Conservation (phyloP, 2,113 vertebrate genomes). For the Cygnus buccinator region DNA sequence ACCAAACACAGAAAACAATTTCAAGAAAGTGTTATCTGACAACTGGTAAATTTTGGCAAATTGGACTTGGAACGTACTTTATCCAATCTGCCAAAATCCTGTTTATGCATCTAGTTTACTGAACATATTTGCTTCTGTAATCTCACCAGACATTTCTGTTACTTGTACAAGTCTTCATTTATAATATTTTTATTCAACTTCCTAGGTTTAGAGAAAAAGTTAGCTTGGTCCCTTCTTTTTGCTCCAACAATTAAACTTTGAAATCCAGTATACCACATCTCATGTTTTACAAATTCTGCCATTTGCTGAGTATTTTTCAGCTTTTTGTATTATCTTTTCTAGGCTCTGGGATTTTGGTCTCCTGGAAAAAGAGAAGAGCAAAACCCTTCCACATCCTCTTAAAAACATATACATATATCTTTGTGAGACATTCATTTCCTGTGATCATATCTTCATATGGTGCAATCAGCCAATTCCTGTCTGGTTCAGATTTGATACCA, state of each 20-base stretch:
- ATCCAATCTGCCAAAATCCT: neutral
- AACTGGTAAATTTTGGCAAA: neutral
- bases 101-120: neutral
- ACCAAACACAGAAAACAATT: neutral
- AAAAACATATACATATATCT: constrained; percentile 13
- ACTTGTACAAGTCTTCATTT: neutral
- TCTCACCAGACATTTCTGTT: neutral
- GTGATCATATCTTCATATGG: constrained; percentile 7
- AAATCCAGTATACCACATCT: neutral
- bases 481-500: constrained; percentile 5
- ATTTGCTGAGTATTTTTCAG: neutral
- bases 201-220: neutral
- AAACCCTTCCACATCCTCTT: neutral
- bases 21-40: neutral
- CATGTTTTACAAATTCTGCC: neutral
- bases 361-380: constrained; percentile 18
- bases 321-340: neutral
- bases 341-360: neutral
- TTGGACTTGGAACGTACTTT: neutral
- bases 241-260: neutral
- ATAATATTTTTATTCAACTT: neutral
- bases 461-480: constrained; percentile 30
- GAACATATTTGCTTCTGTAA: neutral
- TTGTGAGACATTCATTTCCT: constrained; percentile 17
- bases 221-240: neutral